Evolutionary conservation across 2,113 vertebrate genomes (phyloP).

Genomic region (Muntiacus muntjak): DNA sequence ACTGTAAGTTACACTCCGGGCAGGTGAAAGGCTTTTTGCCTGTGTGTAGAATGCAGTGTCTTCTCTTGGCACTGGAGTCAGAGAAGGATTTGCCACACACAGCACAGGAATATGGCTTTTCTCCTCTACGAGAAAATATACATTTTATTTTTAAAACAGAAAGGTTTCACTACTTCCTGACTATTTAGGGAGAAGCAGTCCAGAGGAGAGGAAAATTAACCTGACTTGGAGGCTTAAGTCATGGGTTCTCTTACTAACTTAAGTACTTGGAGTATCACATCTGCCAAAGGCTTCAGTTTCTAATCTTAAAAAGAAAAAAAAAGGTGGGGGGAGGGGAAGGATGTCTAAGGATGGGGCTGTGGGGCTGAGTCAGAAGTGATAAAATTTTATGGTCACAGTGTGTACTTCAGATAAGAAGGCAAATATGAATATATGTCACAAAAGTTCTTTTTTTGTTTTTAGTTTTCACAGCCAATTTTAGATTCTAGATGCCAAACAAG

Average conservation of each 20-base stretch:
- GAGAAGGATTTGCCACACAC: conserved; percentile 94
- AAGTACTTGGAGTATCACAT: not conserved
- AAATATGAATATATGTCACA: not conserved
- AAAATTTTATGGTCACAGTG: not conserved
- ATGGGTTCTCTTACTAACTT: not conserved
- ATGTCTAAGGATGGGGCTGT: not conserved
- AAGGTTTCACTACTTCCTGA: not conserved
- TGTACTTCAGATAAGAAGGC: conserved; percentile 26
- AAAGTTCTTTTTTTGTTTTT: not conserved
- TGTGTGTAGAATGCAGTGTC: conserved; percentile 92
- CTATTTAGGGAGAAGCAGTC: not conserved
- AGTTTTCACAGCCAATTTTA: not conserved
- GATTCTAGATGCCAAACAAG: not conserved
- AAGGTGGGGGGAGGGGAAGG: not conserved
- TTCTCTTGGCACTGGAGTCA: conserved; percentile 93
- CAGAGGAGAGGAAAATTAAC: not conserved
- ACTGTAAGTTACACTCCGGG: conserved; percentile 89
- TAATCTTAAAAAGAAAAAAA: not conserved
- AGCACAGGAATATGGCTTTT: conserved; percentile 93
- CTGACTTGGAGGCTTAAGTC: not conserved
- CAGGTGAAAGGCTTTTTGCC: conserved; percentile 95
- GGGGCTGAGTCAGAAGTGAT: not conserved
- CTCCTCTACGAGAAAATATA: conserved; percentile 85
- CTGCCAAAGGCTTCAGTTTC: not conserved
- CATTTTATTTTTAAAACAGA: not conserved